These are phyloP conservation scores for Okamejei kenojei DNA, from an alignment of 2,797 vertebrate genomes.

Conservation along the genomic window DNA sequence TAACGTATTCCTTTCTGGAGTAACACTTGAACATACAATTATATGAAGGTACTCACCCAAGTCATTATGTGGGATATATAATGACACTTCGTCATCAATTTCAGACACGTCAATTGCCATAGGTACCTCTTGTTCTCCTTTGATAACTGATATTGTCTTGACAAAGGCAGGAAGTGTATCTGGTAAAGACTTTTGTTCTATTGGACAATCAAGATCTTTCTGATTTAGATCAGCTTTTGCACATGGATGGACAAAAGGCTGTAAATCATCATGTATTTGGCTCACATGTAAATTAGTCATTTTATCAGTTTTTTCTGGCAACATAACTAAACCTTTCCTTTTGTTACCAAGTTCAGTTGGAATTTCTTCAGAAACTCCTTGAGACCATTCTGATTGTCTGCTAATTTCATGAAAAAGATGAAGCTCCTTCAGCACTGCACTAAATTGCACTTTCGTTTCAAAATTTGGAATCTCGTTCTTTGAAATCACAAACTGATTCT, in stretches of 20 bases:
- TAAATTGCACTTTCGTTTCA: conserved; percentile 35
- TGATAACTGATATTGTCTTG: neutral
- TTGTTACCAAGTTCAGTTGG: neutral
- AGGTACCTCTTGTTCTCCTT: conserved; percentile 31
- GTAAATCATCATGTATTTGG: neutral
- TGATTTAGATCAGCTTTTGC: neutral
- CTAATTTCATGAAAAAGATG: conserved; percentile 35
- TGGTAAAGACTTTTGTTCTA: neutral
- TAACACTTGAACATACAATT: neutral
- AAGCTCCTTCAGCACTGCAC: conserved; percentile 21
- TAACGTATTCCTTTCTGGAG: neutral
- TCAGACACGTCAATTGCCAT: conserved; percentile 1
- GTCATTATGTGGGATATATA: neutral
- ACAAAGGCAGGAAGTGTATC: neutral
- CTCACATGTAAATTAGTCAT: neutral
- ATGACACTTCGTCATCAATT: neutral
- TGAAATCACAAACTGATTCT: neutral
- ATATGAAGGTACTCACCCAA: conserved; percentile 14
- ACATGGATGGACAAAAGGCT: neutral
- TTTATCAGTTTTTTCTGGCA: conserved; percentile 1
- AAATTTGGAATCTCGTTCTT: neutral
- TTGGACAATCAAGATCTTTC: neutral
- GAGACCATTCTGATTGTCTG: conserved; percentile 17
- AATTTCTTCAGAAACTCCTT: conserved; percentile 1
- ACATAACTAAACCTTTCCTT: neutral